Base-by-base conservation (phyloP, 2,113 vertebrate genomes). In the Anhinga anhinga region DNA sequence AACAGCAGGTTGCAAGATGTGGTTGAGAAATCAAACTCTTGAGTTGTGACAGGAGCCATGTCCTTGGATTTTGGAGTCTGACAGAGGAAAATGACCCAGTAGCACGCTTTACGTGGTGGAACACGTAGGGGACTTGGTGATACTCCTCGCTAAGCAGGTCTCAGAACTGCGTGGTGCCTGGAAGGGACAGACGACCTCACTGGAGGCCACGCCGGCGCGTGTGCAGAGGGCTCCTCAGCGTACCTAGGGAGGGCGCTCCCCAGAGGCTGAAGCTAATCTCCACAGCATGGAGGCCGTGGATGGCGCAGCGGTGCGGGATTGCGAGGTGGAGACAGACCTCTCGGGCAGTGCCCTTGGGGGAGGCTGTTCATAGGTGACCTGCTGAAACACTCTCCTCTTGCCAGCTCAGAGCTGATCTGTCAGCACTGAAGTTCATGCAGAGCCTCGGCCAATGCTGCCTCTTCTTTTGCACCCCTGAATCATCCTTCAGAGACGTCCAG, bases 161-260 rank as follows among this genome's bases (percentile, higher is more conserved):
- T 90, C 70, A 42, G 7, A 87, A 32, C 22, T 23, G 29, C 42
- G 21, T 15, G 8, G n/a, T 53, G 22, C 47, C 44, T 53, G 65
- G 47, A 27, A 77, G 69, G 77, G 32, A 65, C 0, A 52, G 45
- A 61, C 58, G 27, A 19, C 17, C 27, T 83, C 23, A 7, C 14
- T 6, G 40, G 44, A 65, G 23, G 67, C 29, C 0, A 0, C 27
- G 34, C n/a, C 61, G 59, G 9, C 44, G n/a, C 4, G 0, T 17
- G 3, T 10, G 21, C 40, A 49, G 63, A 49, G 78, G 15, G 32
- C 50, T 70, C 50, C 42, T 86, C 84, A 29, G 5, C 9, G 38
- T 11, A 40, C 14, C 18, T 9, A 30, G 21, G 6, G 42, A 30
- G 47, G 36, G 44, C 14, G 2, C 53, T 70, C 63, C 62, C 61